These are phyloP conservation scores for Ptyas mucosa DNA, from an alignment of 2,113 vertebrate genomes.

Conservation along the genomic window DNA sequence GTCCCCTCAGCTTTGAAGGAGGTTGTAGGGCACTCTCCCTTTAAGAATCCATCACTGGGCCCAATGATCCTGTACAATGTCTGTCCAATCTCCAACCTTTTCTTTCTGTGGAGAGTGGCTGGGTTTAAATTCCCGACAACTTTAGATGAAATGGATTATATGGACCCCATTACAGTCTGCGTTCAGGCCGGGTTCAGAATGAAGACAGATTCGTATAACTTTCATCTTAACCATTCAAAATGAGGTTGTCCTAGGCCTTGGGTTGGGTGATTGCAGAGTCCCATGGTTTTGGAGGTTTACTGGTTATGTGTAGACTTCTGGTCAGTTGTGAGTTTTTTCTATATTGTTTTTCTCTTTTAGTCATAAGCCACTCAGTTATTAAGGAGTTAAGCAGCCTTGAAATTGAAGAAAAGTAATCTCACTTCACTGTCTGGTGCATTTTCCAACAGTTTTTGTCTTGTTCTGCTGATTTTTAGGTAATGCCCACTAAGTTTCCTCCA, in stretches of 20 bases:
- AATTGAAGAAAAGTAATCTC: not conserved
- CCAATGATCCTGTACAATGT: not conserved
- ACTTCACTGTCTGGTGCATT: not conserved
- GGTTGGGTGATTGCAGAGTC: not conserved
- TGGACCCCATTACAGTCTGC: not conserved
- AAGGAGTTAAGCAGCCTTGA: not conserved
- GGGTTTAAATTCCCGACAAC: not conserved
- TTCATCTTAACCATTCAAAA: not conserved
- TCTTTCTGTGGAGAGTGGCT: not conserved
- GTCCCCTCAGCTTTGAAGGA: not conserved
- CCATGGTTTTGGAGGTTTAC: not conserved
- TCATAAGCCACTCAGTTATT: not conserved
- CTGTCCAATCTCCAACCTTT: not conserved
- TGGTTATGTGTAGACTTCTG: not conserved
- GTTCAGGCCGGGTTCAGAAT: not conserved
- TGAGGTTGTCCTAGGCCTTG: not conserved
- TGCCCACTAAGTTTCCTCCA: not conserved
- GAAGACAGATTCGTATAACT: not conserved
- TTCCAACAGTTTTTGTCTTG: not conserved
- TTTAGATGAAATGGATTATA: not conserved
- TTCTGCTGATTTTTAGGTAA: not conserved
- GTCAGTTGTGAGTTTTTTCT: not conserved
- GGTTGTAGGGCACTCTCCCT: not conserved
- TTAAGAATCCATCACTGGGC: not conserved
- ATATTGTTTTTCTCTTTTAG: not conserved